phyloP scores from a whole-genome alignment of 2,888 invertebrate genomes.

The Agrotis ipsilon region DNA sequence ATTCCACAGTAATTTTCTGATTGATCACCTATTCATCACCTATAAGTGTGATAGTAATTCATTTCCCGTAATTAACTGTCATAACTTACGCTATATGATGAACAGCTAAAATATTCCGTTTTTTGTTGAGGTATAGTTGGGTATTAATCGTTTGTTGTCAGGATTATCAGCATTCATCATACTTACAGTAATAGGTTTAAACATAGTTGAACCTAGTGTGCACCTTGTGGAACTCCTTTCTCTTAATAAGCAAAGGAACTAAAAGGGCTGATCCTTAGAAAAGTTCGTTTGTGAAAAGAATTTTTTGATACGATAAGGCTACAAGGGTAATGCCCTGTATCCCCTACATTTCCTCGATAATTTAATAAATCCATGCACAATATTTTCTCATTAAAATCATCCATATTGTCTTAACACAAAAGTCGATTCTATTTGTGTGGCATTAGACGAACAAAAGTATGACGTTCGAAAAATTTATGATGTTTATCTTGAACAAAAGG shows the following conservation, averaged over 20 bases:
- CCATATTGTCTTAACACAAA: conserved; percentile 65
- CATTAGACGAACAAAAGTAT: conserved; percentile 79
- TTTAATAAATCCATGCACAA: conserved; percentile 50
- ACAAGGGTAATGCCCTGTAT: not conserved
- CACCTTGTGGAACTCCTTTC: conserved; percentile 9
- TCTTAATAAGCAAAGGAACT: not conserved
- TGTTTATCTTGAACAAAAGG: conserved; percentile 84
- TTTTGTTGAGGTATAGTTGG: conserved; percentile 43
- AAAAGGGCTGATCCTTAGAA: not conserved
- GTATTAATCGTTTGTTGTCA: conserved; percentile 46
- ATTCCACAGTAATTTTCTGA: conserved; percentile 47
- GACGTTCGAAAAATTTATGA: conserved; percentile 82
- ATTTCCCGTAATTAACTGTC: conserved; percentile 56
- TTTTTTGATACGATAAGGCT: too few relatives aligned
- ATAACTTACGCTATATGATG: conserved; percentile 55
- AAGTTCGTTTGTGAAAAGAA: too few relatives aligned
- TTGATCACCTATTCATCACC: conserved; percentile 59
- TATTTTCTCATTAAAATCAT: conserved; percentile 64
- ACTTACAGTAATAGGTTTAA: conserved; percentile 24
- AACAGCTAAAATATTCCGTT: conserved; percentile 53
- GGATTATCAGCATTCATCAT: conserved; percentile 51
- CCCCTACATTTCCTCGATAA: conserved; percentile 19
- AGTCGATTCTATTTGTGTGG: conserved; percentile 79
- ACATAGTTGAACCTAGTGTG: conserved; percentile 7
- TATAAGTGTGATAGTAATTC: conserved; percentile 59